Conservation (phyloP, 2,113 vertebrate genomes). For the Hyla sarda region DNA sequence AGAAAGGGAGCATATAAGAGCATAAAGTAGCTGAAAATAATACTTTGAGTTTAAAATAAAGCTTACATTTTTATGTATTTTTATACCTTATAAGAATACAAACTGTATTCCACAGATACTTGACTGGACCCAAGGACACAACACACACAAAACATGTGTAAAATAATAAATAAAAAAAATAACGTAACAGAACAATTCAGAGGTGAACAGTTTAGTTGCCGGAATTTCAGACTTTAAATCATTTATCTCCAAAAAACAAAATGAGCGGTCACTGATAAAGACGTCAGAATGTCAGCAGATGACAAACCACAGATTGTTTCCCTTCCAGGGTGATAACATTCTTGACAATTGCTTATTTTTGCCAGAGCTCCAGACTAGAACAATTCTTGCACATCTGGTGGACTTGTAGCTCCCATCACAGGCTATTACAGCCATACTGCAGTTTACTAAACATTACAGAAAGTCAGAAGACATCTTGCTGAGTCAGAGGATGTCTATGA, state of each 20-base stretch:
- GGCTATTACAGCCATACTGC: not conserved
- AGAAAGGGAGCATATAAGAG: no score
- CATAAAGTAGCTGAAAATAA: no score
- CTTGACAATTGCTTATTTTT: conserved; percentile 20
- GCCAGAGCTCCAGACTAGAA: not conserved
- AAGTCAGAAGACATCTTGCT: conserved; percentile 10
- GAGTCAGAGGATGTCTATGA: conserved; percentile 10
- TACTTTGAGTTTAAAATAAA: no score
- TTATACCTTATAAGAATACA: not conserved
- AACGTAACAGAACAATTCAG: not conserved
- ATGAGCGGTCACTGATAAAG: conserved; percentile 14
- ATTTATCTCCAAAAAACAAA: conserved; percentile 4
- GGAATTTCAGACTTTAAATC: conserved; percentile 16
- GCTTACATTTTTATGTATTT: not conserved
- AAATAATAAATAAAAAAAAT: not conserved
- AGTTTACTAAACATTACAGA: conserved; percentile 17
- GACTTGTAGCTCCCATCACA: not conserved
- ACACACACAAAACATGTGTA: not conserved
- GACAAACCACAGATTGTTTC: conserved; percentile 33
- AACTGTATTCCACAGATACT: not conserved
- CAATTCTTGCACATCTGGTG: conserved; percentile 16
- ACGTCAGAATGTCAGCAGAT: not conserved
- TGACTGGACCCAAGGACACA: not conserved
- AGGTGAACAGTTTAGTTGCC: not conserved
- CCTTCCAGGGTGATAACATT: not conserved